Base-by-base conservation (phyloP, 2,797 vertebrate genomes). In the Urosaurus nigricauda region DNA sequence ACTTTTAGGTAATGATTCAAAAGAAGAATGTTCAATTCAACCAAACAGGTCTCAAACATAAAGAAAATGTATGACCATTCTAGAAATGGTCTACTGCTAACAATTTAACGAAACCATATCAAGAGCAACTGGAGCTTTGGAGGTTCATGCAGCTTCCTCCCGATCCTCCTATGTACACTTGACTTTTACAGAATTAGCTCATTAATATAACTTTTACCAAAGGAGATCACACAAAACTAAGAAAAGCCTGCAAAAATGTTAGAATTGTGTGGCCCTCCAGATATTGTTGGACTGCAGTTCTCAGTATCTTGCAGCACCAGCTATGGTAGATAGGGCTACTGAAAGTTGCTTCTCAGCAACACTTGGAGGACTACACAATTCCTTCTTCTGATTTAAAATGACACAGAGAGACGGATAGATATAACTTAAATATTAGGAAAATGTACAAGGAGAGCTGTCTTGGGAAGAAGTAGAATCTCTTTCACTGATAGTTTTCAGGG, bases 1-100 rank as follows among this genome's bases (percentile, higher is more conserved):
- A 92, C 90, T 94, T 92, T 91, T 89, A 91, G 56, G 1, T 78
- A 80, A 91, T 89, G 88, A 5, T 83, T 77, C 14, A 21, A 83
- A 0, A 89, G 43, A 87, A 88, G 37, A 85, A 47, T n/a, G 0
- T 68, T 71, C 21, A 82, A 43, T 70, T 0, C 73, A 85, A 84
- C 63, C 37, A 89, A 32, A 90, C 51, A 77, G 90, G 77, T 26
- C 75, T 40, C 73, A 91, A 83, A 89, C 88, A 65, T 65, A 35
- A 17, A 58, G 17, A 19, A 82, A 8, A 68, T 17, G 35, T 29
- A 35, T 29, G 70, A 79, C 19, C 84, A 60, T 60, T 58, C 16
- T 53, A n/a, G 40, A 87, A 80, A 56, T 81, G 65, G 19, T 21
- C 29, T 19, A n/a, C 51, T 58, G 37, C 51, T 87, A 35, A 81